Conservation (phyloP, 2,888 invertebrate genomes). For the Odontocolon sp. region DNA sequence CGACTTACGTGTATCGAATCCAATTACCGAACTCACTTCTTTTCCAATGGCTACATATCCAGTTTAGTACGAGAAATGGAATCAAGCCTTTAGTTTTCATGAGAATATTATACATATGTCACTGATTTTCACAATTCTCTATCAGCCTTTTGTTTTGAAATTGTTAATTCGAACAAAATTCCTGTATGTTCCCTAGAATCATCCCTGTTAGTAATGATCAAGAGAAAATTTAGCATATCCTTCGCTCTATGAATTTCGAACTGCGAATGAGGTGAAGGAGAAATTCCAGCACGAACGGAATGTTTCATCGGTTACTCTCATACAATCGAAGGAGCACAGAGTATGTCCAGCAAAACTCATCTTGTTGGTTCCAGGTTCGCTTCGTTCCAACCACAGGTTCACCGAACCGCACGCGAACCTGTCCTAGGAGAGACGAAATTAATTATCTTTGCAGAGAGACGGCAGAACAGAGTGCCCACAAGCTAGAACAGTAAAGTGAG, state of each 20-base stretch:
- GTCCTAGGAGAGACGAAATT: constrained; percentile 7
- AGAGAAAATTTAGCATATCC: too few species aligned
- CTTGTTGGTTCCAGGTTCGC: background rate
- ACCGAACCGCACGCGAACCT: background rate
- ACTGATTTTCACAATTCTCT: too few species aligned
- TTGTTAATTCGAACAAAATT: too few species aligned
- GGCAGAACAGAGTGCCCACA: background rate
- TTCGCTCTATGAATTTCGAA: too few species aligned
- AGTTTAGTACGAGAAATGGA: constrained; percentile 23
- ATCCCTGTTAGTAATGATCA: too few species aligned
- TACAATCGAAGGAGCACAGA: background rate
- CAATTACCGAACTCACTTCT: constrained; percentile 45
- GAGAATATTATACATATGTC: too few species aligned
- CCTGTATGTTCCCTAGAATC: too few species aligned
- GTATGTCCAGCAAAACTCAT: too few species aligned
- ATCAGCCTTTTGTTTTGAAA: too few species aligned
- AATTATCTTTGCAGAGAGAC: constrained; percentile 10
- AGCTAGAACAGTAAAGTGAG: background rate
- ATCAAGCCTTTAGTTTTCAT: background rate
- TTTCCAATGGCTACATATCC: constrained; percentile 1
- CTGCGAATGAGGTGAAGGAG: too few species aligned
- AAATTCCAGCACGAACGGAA: too few species aligned
- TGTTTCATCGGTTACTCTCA: background rate
- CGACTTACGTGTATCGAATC: constrained; percentile 42
- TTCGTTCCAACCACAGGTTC: background rate